A percentile compares a stretch with the other conserved stretches of the same genome.
These are phyloP conservation scores for Coracopsis vasa DNA, from an alignment of 2,113 vertebrate species.

Conservation along the genomic window DNA sequence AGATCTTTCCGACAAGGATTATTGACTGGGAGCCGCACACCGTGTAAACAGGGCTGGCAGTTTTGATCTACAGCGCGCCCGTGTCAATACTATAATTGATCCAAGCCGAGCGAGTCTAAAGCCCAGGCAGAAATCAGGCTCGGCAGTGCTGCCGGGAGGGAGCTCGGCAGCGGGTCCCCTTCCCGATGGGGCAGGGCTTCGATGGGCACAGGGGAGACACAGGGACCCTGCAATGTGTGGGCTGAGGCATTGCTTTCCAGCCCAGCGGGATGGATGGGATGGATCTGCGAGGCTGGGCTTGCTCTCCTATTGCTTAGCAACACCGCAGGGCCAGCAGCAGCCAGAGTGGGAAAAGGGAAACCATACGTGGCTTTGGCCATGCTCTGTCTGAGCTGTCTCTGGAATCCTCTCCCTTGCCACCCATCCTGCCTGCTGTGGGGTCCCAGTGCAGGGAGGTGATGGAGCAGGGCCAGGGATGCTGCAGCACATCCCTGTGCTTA, in stretches of 20 bases:
- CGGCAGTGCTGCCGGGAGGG: accelerated
- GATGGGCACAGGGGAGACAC: accelerated
- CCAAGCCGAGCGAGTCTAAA: accelerated
- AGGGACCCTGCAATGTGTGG: accelerated
- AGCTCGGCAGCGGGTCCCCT: accelerated
- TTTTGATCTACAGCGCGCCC: background rate
- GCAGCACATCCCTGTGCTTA: accelerated
- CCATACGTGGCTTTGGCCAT: accelerated
- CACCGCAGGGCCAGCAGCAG: background rate
- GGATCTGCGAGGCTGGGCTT: background rate
- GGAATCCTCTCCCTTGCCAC: background rate
- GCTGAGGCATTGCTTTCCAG: background rate
- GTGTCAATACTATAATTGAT: slow-evolving; percentile 1
- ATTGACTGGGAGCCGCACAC: slow-evolving; percentile 17
- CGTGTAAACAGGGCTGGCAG: slow-evolving; percentile 28
- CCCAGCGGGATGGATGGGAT: background rate
- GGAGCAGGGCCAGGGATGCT: background rate
- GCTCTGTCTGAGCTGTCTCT: background rate
- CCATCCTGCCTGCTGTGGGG: accelerated
- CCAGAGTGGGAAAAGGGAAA: background rate
- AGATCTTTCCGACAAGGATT: background rate
- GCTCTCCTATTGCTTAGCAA: slow-evolving; percentile 36
- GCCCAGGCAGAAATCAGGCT: background rate
- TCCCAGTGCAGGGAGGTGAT: accelerated
- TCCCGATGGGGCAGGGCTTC: accelerated